These are phyloP conservation scores for Myopa tessellatipennis DNA, from an alignment of 2,888 invertebrate genomes.

Conservation along the genomic window DNA sequence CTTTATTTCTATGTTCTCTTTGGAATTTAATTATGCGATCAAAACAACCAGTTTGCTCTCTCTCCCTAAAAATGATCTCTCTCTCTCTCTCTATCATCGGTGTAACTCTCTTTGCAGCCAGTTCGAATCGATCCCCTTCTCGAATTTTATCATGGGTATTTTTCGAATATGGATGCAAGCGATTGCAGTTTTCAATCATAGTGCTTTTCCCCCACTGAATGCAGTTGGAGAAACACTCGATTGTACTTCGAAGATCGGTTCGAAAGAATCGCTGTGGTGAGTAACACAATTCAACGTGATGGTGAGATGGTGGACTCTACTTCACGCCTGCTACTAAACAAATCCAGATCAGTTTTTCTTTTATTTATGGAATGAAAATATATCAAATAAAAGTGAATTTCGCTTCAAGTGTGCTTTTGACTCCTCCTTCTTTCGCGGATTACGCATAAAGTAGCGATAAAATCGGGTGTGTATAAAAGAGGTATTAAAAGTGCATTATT, in stretches of 20 bases:
- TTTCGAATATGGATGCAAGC: not conserved
- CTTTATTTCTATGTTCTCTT: no score
- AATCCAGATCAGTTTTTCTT: constrained; percentile 3
- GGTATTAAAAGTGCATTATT: not conserved
- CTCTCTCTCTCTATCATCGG: not conserved
- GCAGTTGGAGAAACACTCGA: no score
- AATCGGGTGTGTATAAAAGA: not conserved
- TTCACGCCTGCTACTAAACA: constrained; percentile 1
- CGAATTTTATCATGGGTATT: not conserved
- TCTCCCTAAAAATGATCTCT: not conserved
- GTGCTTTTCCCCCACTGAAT: no score
- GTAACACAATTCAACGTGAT: not conserved
- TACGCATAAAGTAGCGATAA: not conserved
- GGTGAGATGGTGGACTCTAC: not conserved
- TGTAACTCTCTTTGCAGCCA: not conserved
- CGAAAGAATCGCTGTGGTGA: constrained; percentile 3
- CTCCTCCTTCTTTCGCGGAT: constrained; percentile 18
- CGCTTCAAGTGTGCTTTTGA: not conserved
- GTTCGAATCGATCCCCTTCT: constrained; percentile 5
- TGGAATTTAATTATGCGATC: no score
- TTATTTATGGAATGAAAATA: not conserved
- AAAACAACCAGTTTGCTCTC: not conserved
- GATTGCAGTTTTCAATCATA: no score
- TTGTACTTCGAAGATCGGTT: not conserved
- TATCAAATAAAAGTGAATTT: constrained; percentile 6